Percentiles rank a stretch among this genome's conserved stretches.
phyloP scores from a whole-genome alignment of 2,113 vertebrate species.

The Aldabrachelys gigantea region DNA sequence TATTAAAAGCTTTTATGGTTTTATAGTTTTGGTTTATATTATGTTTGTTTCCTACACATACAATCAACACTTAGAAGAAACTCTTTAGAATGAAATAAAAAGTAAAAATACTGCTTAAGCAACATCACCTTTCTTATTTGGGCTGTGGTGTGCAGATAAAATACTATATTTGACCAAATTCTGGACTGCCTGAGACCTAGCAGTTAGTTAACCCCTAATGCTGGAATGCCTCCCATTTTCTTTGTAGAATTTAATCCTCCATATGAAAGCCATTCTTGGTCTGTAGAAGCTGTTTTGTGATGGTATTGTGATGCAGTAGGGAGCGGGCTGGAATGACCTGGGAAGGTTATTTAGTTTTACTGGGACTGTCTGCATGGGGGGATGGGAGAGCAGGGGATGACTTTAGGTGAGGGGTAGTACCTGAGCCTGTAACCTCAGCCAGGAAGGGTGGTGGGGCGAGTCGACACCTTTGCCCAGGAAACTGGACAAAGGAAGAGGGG shows the following conservation, averaged over 20 bases:
- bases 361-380: too few relatives aligned
- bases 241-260: not conserved
- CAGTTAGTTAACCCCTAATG: constrained; percentile 5
- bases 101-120: not conserved
- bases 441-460: too few relatives aligned
- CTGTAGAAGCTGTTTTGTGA: not conserved
- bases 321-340: too few relatives aligned
- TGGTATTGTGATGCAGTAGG: not conserved
- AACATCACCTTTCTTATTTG: not conserved
- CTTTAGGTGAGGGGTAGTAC: too few relatives aligned
- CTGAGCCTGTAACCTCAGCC: too few relatives aligned
- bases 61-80: not conserved
- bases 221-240: not conserved
- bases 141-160: not conserved
- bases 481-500: too few relatives aligned
- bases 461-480: too few relatives aligned
- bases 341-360: too few relatives aligned
- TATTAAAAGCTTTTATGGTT: not conserved
- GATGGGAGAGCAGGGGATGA: too few relatives aligned
- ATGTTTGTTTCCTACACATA: not conserved
- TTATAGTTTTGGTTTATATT: not conserved
- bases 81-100: not conserved
- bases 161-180: not conserved
- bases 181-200: not conserved
- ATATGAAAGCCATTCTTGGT: constrained; percentile 23